phyloP scores from a whole-genome alignment of 2,888 invertebrate genomes.

The Drosophila flavopinicola region DNA sequence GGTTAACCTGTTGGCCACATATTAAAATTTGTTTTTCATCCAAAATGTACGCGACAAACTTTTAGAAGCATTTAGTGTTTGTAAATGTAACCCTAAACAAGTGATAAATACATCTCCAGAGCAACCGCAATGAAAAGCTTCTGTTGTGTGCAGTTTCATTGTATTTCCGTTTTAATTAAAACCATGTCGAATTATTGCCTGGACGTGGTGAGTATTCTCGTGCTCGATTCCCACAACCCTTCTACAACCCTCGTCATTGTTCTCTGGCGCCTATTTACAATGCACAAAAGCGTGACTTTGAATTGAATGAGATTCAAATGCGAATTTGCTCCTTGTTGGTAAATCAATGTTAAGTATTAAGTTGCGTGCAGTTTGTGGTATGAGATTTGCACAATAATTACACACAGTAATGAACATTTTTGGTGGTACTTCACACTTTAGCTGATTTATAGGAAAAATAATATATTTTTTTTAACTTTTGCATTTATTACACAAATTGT shows the following conservation, averaged over 20 bases:
- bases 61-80: constrained; percentile 1
- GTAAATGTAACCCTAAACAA: constrained; percentile 3
- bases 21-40: background rate
- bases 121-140: constrained; percentile 3
- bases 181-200: constrained; percentile 19
- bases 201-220: constrained; percentile 11
- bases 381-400: background rate
- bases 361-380: constrained; percentile 1
- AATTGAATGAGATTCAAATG: constrained; percentile 6
- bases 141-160: constrained; percentile 12
- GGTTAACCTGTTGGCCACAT: background rate
- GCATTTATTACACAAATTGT: too few relatives aligned
- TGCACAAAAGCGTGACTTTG: constrained; percentile 11
- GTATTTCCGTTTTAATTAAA: constrained; percentile 29
- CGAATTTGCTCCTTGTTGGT: background rate
- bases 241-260: constrained; percentile 11
- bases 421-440: too few relatives aligned
- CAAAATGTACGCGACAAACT: constrained; percentile 4
- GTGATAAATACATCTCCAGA: constrained; percentile 10
- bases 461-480: too few relatives aligned
- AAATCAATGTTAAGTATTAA: constrained; percentile 16
- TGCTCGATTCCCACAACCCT: too few relatives aligned
- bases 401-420: too few relatives aligned
- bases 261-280: background rate
- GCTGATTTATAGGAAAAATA: too few relatives aligned